Evolutionary conservation across 2,888 invertebrate genomes (phyloP).

Genomic region (Agriopis leucophaearia): DNA sequence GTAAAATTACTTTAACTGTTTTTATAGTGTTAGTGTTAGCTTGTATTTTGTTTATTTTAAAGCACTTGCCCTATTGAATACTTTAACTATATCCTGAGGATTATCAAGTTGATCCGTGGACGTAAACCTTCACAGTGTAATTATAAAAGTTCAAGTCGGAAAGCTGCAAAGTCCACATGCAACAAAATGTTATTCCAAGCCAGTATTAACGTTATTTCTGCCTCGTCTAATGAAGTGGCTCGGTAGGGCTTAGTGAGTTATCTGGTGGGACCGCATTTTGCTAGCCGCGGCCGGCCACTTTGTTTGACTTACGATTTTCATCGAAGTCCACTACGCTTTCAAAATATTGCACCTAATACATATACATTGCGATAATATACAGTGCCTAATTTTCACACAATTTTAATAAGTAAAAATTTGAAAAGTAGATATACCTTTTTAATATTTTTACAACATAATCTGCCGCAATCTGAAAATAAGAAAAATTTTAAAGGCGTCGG

Average conservation of each 20-base stretch:
- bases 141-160: neutral
- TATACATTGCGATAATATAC: neutral
- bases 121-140: neutral
- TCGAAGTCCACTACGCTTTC: constrained; percentile 20
- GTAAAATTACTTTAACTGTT: too few relatives aligned
- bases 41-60: too few relatives aligned
- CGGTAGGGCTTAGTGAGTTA: constrained; percentile 48
- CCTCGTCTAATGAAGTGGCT: constrained; percentile 44
- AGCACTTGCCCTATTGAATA: too few relatives aligned
- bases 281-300: constrained; percentile 34
- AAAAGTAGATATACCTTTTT: too few relatives aligned
- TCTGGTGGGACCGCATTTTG: constrained; percentile 49
- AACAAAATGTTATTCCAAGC: constrained; percentile 20
- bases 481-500: too few relatives aligned
- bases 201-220: constrained; percentile 16
- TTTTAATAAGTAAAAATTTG: too few relatives aligned
- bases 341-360: neutral
- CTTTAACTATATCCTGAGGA: too few relatives aligned
- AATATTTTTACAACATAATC: too few relatives aligned
- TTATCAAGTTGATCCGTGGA: neutral
- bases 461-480: too few relatives aligned
- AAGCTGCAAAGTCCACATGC: neutral
- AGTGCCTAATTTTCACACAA: too few relatives aligned
- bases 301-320: constrained; percentile 32
- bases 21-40: too few relatives aligned